Percentiles rank a stretch among this genome's conserved stretches.
These are phyloP conservation scores for Notoglanidium macrostoma DNA, from an alignment of 2,797 vertebrate genomes.

Conservation along the genomic window DNA sequence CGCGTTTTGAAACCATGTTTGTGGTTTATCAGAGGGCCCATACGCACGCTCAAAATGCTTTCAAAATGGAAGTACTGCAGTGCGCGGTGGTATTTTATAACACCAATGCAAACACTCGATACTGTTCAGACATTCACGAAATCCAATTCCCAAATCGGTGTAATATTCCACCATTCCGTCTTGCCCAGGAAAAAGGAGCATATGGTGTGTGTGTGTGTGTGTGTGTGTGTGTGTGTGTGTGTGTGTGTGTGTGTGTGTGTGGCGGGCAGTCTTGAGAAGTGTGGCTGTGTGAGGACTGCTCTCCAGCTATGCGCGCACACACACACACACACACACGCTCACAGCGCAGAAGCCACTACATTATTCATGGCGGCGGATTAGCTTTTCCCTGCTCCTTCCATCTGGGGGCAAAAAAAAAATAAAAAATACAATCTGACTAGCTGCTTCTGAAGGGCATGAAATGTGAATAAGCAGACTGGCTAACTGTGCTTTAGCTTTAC, in stretches of 20 bases:
- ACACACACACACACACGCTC: slow-evolving; percentile 12
- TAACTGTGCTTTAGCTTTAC: background rate
- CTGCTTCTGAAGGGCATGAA: slow-evolving; percentile 19
- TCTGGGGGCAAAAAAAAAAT: slow-evolving; percentile 59
- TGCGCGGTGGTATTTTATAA: background rate
- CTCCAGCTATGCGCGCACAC: slow-evolving; percentile 42
- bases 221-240: background rate
- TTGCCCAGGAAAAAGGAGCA: background rate
- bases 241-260: background rate
- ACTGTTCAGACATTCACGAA: background rate
- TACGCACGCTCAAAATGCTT: background rate
- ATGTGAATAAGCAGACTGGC: slow-evolving; percentile 3
- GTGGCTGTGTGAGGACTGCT: background rate
- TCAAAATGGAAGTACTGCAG: background rate
- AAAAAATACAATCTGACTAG: slow-evolving; percentile 5
- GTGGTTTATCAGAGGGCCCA: background rate
- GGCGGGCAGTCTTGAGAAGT: background rate
- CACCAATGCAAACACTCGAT: background rate
- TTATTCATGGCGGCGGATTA: slow-evolving; percentile 73
- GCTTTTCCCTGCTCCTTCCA: slow-evolving; percentile 64
- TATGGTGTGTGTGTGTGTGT: slow-evolving; percentile 27
- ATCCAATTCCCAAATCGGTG: background rate
- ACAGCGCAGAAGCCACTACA: slow-evolving; percentile 61
- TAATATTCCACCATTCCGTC: background rate
- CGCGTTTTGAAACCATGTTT: background rate